phyloP scores from a whole-genome alignment of 2,888 invertebrate genomes.

The Ichneumoninae sp. region DNA sequence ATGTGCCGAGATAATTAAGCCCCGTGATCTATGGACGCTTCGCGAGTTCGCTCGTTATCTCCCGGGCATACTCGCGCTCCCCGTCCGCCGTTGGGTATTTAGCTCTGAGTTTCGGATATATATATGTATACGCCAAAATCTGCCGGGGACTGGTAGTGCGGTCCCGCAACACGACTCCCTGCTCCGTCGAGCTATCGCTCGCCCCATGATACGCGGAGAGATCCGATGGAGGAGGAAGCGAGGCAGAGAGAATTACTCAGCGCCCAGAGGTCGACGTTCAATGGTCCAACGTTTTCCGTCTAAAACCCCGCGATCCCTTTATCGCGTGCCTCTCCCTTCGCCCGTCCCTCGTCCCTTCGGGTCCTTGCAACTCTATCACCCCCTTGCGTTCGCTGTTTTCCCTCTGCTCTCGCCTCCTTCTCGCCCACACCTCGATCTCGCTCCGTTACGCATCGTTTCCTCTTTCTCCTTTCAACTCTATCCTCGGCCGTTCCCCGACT shows the following conservation, averaged over 20 bases:
- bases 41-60: constrained; percentile 85
- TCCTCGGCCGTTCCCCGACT: constrained; percentile 69
- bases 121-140: constrained; percentile 65
- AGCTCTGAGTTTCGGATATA: constrained; percentile 80
- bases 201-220: constrained; percentile 68
- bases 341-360: constrained; percentile 47
- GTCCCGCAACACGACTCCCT: constrained; percentile 65
- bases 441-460: constrained; percentile 43
- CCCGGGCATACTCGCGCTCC: constrained; percentile 78
- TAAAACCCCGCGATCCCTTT: constrained; percentile 77
- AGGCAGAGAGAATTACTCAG: constrained; percentile 72
- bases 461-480: constrained; percentile 56
- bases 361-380: constrained; percentile 61
- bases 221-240: constrained; percentile 61
- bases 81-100: constrained; percentile 76
- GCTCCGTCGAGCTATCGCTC: constrained; percentile 62
- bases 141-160: constrained; percentile 56
- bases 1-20: constrained; percentile 84
- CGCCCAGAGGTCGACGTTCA: constrained; percentile 84
- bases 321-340: constrained; percentile 68
- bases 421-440: constrained; percentile 38
- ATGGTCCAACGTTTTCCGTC: constrained; percentile 82
- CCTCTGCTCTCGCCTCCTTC: constrained; percentile 34
- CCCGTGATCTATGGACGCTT: constrained; percentile 83
- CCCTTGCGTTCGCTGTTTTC: constrained; percentile 51